A percentile compares a stretch with the other conserved stretches of the same genome.
These are phyloP conservation scores for Cerastoderma edule DNA, from an alignment of 2,888 invertebrate species.

Conservation along the genomic window DNA sequence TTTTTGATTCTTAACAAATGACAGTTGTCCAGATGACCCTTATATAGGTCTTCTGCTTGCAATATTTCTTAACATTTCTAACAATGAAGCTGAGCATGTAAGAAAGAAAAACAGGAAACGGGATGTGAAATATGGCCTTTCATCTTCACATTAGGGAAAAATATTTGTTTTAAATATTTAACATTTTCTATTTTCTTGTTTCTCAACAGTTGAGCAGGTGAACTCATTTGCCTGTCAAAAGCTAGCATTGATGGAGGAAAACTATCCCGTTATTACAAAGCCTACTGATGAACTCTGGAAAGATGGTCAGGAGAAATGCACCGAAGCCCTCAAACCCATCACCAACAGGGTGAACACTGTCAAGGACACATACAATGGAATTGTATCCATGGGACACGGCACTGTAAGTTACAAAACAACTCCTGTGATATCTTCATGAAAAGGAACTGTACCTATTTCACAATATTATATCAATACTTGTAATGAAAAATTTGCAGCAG, in stretches of 20 bases:
- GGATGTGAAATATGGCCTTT: too few relatives aligned
- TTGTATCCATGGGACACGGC: conserved; percentile 50
- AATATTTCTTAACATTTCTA: too few relatives aligned
- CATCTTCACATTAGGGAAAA: too few relatives aligned
- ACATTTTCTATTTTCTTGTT: not conserved
- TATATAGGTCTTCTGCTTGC: too few relatives aligned
- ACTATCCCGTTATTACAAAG: conserved; percentile 91
- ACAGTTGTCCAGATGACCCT: too few relatives aligned
- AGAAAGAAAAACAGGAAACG: too few relatives aligned
- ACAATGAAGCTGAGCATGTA: too few relatives aligned
- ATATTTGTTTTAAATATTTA: too few relatives aligned
- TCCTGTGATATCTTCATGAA: not conserved
- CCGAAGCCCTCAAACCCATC: conserved; percentile 69
- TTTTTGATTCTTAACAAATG: too few relatives aligned
- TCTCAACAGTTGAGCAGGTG: conserved; percentile 78
- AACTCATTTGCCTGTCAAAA: conserved; percentile 90
- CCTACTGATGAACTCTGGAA: conserved; percentile 89
- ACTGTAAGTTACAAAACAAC: conserved; percentile 33
- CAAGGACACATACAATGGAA: conserved; percentile 54
- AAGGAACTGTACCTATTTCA: too few relatives aligned
- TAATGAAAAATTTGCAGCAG: too few relatives aligned
- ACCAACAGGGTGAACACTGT: conserved; percentile 70
- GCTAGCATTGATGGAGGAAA: conserved; percentile 92
- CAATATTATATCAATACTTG: too few relatives aligned
- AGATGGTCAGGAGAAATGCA: conserved; percentile 70